phyloP scores from a whole-genome alignment of 2,797 vertebrate genomes.

The Sebastes minor region DNA sequence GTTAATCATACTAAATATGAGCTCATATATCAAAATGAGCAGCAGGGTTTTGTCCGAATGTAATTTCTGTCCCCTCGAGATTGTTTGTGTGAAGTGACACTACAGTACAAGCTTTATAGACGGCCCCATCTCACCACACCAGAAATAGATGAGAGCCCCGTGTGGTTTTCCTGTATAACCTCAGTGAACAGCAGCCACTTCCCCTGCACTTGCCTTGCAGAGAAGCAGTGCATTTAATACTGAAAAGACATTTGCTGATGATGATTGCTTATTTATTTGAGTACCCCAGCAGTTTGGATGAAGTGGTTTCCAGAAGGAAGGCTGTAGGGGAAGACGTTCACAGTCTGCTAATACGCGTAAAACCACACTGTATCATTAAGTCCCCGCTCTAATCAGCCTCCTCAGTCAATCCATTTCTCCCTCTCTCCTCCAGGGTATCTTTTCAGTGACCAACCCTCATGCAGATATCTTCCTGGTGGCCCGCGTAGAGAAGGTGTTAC shows the following conservation, averaged over 20 bases:
- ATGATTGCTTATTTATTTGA: neutral
- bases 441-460: slow-evolving; percentile 94
- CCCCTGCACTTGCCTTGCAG: slow-evolving; percentile 11
- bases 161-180: slow-evolving; percentile 64
- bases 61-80: neutral
- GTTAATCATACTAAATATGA: neutral
- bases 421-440: slow-evolving; percentile 86
- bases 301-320: neutral
- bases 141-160: slow-evolving; percentile 42
- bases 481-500: slow-evolving; percentile 95
- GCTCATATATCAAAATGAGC: neutral
- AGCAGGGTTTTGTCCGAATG: neutral
- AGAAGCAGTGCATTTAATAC: neutral
- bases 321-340: neutral
- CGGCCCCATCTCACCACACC: neutral
- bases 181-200: slow-evolving; percentile 32
- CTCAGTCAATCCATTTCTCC: neutral
- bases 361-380: neutral
- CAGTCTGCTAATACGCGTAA: neutral
- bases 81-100: slow-evolving; percentile 12
- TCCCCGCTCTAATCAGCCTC: neutral
- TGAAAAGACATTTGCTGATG: neutral
- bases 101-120: neutral
- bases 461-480: slow-evolving; percentile 93
- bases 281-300: neutral